Percentiles rank a stretch among this genome's conserved stretches.
These are phyloP conservation scores for Noctuana brunneofusca DNA, from an alignment of 2,888 invertebrate species.

Conservation along the genomic window DNA sequence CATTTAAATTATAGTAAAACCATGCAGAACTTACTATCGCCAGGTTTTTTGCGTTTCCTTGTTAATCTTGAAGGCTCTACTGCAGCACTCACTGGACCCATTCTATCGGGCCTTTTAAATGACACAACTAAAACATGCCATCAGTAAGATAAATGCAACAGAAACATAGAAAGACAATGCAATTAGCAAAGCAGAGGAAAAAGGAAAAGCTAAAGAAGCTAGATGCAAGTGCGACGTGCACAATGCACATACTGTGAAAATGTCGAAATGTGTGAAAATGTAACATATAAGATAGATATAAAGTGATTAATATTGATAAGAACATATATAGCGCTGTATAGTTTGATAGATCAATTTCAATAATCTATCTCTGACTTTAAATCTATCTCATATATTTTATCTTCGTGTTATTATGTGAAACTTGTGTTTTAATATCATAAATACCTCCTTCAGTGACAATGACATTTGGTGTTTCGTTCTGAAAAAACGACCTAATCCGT, in stretches of 20 bases:
- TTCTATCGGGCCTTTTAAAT: constrained; percentile 88
- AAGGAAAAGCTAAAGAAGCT: constrained; percentile 12
- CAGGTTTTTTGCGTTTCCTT: constrained; percentile 90
- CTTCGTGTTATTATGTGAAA: constrained; percentile 24
- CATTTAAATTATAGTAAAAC: background rate
- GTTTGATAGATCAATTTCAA: background rate
- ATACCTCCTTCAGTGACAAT: constrained; percentile 82
- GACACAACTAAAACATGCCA: constrained; percentile 88
- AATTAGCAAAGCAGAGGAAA: constrained; percentile 42
- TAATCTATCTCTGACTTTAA: background rate
- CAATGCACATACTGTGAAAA: constrained; percentile 33
- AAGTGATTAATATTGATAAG: background rate
- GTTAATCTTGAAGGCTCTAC: constrained; percentile 62
- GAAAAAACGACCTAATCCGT: constrained; percentile 72
- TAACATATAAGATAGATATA: constrained; percentile 18
- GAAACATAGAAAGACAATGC: constrained; percentile 37
- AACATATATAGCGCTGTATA: background rate
- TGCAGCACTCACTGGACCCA: constrained; percentile 56
- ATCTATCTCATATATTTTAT: constrained; percentile 24
- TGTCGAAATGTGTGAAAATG: constrained; percentile 15
- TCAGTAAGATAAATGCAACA: constrained; percentile 48
- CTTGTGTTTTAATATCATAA: constrained; percentile 38
- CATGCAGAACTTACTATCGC: constrained; percentile 74
- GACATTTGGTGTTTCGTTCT: constrained; percentile 74
- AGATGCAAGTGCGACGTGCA: constrained; percentile 32